phyloP scores from a whole-genome alignment of 2,888 invertebrate species.

The Choreutis nemorana region DNA sequence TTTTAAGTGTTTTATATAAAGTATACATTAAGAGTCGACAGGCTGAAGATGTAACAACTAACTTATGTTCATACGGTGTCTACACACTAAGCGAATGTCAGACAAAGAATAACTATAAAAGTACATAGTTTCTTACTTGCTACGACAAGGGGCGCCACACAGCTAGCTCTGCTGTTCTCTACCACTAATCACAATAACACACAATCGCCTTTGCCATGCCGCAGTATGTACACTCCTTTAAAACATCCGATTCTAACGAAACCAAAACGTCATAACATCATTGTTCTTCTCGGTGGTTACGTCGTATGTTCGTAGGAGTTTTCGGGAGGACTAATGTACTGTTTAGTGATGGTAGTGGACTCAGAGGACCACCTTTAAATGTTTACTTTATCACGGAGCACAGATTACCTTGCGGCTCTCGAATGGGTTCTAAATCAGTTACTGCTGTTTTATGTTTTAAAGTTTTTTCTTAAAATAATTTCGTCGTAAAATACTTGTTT shows the following conservation, averaged over 20 bases:
- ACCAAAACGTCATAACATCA: slow-evolving; percentile 20
- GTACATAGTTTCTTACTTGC: too few species aligned
- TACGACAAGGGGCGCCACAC: slow-evolving; percentile 40
- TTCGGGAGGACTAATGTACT: slow-evolving; percentile 33
- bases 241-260: slow-evolving; percentile 18
- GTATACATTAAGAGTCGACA: too few species aligned
- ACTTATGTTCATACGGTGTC: too few species aligned
- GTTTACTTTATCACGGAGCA: slow-evolving; percentile 41
- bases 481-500: too few species aligned
- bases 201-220: slow-evolving; percentile 43
- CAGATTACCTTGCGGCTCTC: too few species aligned
- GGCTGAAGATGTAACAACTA: too few species aligned
- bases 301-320: slow-evolving; percentile 20
- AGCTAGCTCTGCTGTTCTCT: slow-evolving; percentile 36
- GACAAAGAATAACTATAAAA: too few species aligned
- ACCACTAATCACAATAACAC: slow-evolving; percentile 47
- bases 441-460: too few species aligned
- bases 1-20: too few species aligned
- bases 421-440: too few species aligned
- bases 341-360: slow-evolving; percentile 37
- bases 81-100: too few species aligned
- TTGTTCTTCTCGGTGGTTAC: slow-evolving; percentile 13
- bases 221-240: slow-evolving; percentile 41
- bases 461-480: too few species aligned
- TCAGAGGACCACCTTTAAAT: slow-evolving; percentile 47